Conservation (phyloP, 2,888 invertebrate genomes). For the Julus scanicus region DNA sequence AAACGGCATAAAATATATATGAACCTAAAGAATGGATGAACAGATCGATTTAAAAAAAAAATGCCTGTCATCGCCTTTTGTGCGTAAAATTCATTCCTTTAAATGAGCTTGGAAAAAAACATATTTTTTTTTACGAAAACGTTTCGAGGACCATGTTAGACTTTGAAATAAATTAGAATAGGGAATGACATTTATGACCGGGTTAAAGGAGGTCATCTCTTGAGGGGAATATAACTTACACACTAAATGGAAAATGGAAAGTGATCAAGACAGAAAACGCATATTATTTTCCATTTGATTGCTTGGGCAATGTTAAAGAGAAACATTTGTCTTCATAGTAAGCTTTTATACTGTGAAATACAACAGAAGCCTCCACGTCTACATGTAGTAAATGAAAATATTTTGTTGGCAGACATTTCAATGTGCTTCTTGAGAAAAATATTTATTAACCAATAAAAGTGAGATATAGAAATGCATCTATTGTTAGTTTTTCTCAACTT, state of each 20-base stretch:
- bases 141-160: background rate
- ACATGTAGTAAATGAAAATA: too few relatives aligned
- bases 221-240: background rate
- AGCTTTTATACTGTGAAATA: background rate
- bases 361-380: background rate
- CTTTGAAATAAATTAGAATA: conserved; percentile 13
- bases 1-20: background rate
- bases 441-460: too few relatives aligned
- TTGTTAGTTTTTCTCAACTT: too few relatives aligned
- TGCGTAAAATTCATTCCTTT: background rate
- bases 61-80: conserved; percentile 26
- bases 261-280: background rate
- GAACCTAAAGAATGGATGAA: background rate
- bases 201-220: background rate
- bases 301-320: background rate
- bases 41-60: conserved; percentile 25
- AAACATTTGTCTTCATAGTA: background rate
- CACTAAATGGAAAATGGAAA: background rate
- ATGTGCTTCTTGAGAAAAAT: too few relatives aligned
- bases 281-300: background rate
- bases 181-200: conserved; percentile 12
- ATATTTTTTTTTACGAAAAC: background rate
- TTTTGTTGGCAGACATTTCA: too few relatives aligned
- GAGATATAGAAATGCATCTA: too few relatives aligned
- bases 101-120: conserved; percentile 3